Evolutionary conservation across 1,140 invertebrate species (phyloP).

Genomic region (Leptinotarsa lineolata): DNA sequence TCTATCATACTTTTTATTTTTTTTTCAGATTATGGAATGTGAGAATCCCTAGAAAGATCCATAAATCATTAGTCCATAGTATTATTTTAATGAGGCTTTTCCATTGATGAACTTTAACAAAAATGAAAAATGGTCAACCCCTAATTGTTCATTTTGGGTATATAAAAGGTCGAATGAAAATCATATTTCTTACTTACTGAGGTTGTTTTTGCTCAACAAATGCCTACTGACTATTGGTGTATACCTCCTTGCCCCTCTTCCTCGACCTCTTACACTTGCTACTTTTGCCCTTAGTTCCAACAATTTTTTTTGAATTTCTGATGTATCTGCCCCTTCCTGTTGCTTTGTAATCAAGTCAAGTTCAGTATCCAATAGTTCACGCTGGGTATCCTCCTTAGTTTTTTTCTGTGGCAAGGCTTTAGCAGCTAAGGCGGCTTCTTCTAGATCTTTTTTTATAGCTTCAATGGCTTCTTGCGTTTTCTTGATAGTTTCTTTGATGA

Average conservation of each 20-base stretch:
- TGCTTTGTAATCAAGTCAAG: constrained; percentile 84
- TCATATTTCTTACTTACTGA: constrained; percentile 31
- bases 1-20: too few species aligned
- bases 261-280: constrained; percentile 40
- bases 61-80: too few species aligned
- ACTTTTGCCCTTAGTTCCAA: constrained; percentile 72
- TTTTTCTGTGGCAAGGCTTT: constrained; percentile 51
- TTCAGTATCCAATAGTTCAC: constrained; percentile 86
- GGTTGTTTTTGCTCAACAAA: constrained; percentile 52
- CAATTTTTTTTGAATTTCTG: constrained; percentile 73
- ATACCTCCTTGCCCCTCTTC: constrained; percentile 42
- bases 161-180: too few species aligned
- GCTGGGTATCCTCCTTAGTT: constrained; percentile 59
- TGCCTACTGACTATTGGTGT: constrained; percentile 54
- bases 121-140: too few species aligned
- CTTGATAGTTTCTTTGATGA: constrained; percentile 75
- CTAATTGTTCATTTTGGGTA: too few species aligned
- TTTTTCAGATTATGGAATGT: too few species aligned
- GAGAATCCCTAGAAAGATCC: too few species aligned
- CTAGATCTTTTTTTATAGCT: constrained; percentile 70
- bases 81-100: too few species aligned
- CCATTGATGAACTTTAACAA: too few species aligned
- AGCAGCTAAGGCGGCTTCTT: constrained; percentile 40
- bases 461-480: constrained; percentile 77
- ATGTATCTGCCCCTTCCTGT: constrained; percentile 70